These are phyloP conservation scores for Poeciliopsis prolifica DNA, from an alignment of 2,113 vertebrate species.

Conservation along the genomic window DNA sequence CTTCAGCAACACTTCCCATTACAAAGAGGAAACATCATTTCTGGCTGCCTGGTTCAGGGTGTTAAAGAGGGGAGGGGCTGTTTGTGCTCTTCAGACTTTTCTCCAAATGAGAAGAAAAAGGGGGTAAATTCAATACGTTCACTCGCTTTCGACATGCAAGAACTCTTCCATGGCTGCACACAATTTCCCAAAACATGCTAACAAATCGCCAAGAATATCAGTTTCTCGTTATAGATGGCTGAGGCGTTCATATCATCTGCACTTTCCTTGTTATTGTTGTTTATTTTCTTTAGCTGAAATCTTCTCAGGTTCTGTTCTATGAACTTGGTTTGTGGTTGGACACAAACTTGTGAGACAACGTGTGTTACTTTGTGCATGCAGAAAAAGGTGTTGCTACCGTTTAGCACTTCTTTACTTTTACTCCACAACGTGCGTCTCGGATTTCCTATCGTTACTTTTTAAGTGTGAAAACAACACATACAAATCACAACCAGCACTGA, in stretches of 20 bases:
- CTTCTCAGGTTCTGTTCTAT: background rate
- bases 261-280: background rate
- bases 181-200: constrained; percentile 9
- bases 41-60: constrained; percentile 60
- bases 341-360: constrained; percentile 28
- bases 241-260: background rate
- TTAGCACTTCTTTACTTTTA: constrained; percentile 14
- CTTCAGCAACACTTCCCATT: constrained; percentile 63
- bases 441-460: constrained; percentile 7
- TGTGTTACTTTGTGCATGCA: constrained; percentile 36
- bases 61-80: constrained; percentile 49
- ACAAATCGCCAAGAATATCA: background rate
- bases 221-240: constrained; percentile 19
- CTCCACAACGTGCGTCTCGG: background rate
- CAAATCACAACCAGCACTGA: constrained; percentile 9
- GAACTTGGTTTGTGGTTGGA: constrained; percentile 29
- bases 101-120: constrained; percentile 34
- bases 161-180: background rate
- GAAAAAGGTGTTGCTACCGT: constrained; percentile 52
- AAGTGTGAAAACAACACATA: constrained; percentile 14
- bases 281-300: background rate
- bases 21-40: constrained; percentile 69
- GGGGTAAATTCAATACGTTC: background rate
- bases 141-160: constrained; percentile 2
- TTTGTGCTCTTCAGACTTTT: constrained; percentile 38